A percentile compares a stretch with the other conserved stretches of the same genome.
Conservation (phyloP, 2,797 vertebrate genomes). For the Serranus cabrilla region DNA sequence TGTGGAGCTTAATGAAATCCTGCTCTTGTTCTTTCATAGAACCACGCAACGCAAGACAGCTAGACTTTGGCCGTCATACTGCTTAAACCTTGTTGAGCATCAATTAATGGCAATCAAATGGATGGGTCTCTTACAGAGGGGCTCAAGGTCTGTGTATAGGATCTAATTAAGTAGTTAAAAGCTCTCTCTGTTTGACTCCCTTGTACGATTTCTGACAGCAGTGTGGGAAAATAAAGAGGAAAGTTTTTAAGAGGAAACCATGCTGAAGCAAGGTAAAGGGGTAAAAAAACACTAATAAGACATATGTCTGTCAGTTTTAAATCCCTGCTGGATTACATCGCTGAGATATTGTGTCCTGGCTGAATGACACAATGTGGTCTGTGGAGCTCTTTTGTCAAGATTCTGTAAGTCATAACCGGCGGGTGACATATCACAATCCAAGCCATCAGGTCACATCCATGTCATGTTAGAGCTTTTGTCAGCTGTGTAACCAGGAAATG, state of each 20-base stretch:
- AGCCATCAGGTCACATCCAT: slow-evolving; percentile 56
- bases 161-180: slow-evolving; percentile 44
- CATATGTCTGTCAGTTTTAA: neutral
- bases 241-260: neutral
- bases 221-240: neutral
- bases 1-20: slow-evolving; percentile 75
- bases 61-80: slow-evolving; percentile 10
- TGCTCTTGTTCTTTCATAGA: slow-evolving; percentile 54
- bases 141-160: slow-evolving; percentile 27
- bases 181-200: slow-evolving; percentile 2
- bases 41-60: slow-evolving; percentile 32
- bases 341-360: slow-evolving; percentile 22
- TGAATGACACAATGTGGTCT: slow-evolving; percentile 35
- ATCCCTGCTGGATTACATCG: slow-evolving; percentile 10
- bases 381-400: slow-evolving; percentile 23
- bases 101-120: slow-evolving; percentile 57
- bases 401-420: slow-evolving; percentile 3
- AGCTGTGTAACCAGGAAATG: slow-evolving; percentile 70
- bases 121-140: slow-evolving; percentile 28
- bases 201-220: neutral
- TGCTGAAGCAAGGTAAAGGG: neutral
- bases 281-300: neutral
- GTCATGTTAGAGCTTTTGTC: slow-evolving; percentile 59
- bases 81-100: slow-evolving; percentile 46
- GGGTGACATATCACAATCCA: slow-evolving; percentile 29